Evolutionary conservation across 2,797 vertebrate species (phyloP), one percentile per base, ranked within the genome.

Genomic region (Xenopus petersii): DNA sequence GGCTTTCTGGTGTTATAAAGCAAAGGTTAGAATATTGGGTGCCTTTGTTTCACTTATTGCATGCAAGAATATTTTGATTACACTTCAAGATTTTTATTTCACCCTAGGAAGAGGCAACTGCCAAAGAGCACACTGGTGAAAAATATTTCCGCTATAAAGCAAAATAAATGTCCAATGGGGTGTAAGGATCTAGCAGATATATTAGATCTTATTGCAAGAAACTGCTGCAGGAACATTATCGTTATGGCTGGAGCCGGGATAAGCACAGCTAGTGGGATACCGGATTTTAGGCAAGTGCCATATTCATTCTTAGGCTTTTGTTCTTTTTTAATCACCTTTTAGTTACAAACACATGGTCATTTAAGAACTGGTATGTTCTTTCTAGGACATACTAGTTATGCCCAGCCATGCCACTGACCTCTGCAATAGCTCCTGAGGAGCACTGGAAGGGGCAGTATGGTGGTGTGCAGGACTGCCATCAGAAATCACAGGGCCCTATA

Each of bases 181-280:
- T 24, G 10, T 51, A 46, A 1, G 2, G 42, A 10, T 2, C 16
- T 73, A 17, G 10, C 1, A 1, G 90, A 93, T 0, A 79, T 98
- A 13, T 92, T 93, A 0, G 83, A 86, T 65, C 83, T 82, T 62
- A 86, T 99, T 24, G 82, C 2, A 72, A 83, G 89, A 65, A 59
- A 77, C 77, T 80, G 84, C 56, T 94, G 88, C 75, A 87, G 30
- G 26, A 87, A 87, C 16, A 90, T 98, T 26, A 90, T 98, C 77
- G 95, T 94, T 86, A 98, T 99, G 96, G 94, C 89, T 0, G 97
- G 97, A 0, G 97, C 97, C 0, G 97, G 97, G 26, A 95, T 99
- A 68, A 98, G 97, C 88, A 99, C 96, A 0, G 92, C 96, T 0
- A 98, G 97, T 0, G 96, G 97, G 77, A 96, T 99, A 84, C 96